Base-by-base conservation (phyloP, 2,797 vertebrate species). In the Chelmon rostratus region DNA sequence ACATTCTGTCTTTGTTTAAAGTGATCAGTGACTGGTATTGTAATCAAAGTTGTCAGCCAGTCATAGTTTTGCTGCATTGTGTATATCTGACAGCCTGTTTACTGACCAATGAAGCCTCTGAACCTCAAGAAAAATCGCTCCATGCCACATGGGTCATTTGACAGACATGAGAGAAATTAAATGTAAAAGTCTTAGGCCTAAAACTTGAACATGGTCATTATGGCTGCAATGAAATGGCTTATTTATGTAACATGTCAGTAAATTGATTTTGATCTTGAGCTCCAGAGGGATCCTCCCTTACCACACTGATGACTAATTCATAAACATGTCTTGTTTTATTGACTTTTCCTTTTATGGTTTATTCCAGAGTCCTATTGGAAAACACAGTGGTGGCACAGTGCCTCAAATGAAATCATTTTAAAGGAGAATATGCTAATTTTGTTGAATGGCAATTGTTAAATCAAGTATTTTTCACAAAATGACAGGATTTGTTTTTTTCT, bases 231-330 rank as follows among this genome's bases (percentile, higher is more conserved):
- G 8, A 28, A 65, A 12, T 28, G 21, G 5, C 38, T 58, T 8
- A 44, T 19, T 31, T 42, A 4, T 35, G 16, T 6, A 70, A 63
- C 16, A 19, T 28, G 13, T 44, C 3, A 46, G 37, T 46, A 11
- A 0, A 7, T 42, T 61, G 64, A 65, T 76, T 78, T 82, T 61
- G 40, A 74, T 86, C 73, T 89, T 84, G 86, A 86, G 73, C 28
- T 90, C 89, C 84, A 90, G 77, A 90, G 81, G 70, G 6, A 73
- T 80, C 70, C 44, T 68, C 13, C 8, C 18, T 68, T 46, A 52
- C 19, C 56, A 46, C n/a, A 35, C 25, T 63, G 4, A 61, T 61
- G 33, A 86, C 84, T 73, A 78, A 84, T 57, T 58, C 37, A 23
- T 56, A 64, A 68, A 57, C 18, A 15, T 56, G 64, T 71, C 38